Conservation (phyloP, 2,113 vertebrate genomes). For the Myotis yumanensis region DNA sequence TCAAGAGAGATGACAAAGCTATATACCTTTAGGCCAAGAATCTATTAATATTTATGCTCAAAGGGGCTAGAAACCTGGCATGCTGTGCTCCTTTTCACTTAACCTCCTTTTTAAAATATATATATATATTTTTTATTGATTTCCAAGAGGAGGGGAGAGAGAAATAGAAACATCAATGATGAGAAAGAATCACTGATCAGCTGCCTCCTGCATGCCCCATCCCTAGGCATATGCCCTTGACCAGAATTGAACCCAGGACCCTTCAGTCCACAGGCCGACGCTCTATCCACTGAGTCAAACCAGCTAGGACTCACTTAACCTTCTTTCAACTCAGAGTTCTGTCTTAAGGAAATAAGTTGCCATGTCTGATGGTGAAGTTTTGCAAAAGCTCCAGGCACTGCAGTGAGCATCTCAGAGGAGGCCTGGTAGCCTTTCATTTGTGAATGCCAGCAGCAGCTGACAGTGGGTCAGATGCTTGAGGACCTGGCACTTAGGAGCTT, state of each 20-base stretch:
- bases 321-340: neutral
- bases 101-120: neutral
- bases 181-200: too few relatives aligned
- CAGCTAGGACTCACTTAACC: neutral
- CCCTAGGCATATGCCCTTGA: too few relatives aligned
- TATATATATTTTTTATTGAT: too few relatives aligned
- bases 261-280: too few relatives aligned
- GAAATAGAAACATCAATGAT: too few relatives aligned
- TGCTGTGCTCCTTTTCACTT: slow-evolving; percentile 14
- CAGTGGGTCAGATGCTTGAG: neutral
- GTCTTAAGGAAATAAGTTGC: slow-evolving; percentile 31
- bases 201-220: too few relatives aligned
- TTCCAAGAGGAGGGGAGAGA: too few relatives aligned
- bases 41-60: slow-evolving; percentile 30
- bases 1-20: neutral
- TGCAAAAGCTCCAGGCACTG: neutral
- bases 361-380: neutral
- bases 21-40: neutral
- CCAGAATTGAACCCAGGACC: too few relatives aligned
- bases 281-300: too few relatives aligned
- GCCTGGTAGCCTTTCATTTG: neutral
- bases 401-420: neutral
- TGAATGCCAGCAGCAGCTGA: neutral
- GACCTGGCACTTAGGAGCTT: neutral
- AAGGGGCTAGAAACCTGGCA: neutral